phyloP scores from a whole-genome alignment of 2,888 invertebrate genomes.

The Calameuta pallipes region DNA sequence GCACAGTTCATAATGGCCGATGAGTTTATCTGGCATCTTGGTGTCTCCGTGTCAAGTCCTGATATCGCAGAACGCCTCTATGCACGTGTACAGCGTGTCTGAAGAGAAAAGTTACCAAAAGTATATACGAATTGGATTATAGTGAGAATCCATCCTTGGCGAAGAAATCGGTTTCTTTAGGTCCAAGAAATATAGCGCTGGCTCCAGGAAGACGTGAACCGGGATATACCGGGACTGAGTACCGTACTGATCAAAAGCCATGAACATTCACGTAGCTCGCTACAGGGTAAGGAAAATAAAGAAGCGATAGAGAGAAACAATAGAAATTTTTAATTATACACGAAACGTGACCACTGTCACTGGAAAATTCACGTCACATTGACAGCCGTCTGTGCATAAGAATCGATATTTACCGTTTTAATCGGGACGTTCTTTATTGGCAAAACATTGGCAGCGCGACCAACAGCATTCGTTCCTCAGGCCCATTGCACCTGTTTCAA shows the following conservation, averaged over 20 bases:
- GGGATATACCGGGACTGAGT: background rate
- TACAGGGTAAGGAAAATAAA: background rate
- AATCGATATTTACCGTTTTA: background rate
- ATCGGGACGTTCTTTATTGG: background rate
- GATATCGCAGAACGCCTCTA: background rate
- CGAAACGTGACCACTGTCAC: conserved; percentile 6
- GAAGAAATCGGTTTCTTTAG: background rate
- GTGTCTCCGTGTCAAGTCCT: conserved; percentile 17
- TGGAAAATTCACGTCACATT: background rate
- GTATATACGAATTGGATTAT: background rate
- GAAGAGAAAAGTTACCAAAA: background rate
- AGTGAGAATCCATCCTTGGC: background rate
- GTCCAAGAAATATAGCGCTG: background rate
- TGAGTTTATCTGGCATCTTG: conserved; percentile 36
- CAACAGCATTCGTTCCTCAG: conserved; percentile 5
- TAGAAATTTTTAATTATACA: background rate
- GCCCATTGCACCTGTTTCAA: conserved; percentile 17
- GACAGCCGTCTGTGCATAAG: background rate
- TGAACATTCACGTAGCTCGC: background rate
- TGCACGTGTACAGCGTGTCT: background rate
- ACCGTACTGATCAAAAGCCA: background rate
- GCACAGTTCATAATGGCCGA: conserved; percentile 34
- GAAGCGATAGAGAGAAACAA: background rate
- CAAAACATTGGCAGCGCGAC: conserved; percentile 1
- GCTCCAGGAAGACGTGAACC: background rate